These are phyloP conservation scores for Garrulus glandarius DNA, from an alignment of 2,797 vertebrate genomes.

Conservation along the genomic window DNA sequence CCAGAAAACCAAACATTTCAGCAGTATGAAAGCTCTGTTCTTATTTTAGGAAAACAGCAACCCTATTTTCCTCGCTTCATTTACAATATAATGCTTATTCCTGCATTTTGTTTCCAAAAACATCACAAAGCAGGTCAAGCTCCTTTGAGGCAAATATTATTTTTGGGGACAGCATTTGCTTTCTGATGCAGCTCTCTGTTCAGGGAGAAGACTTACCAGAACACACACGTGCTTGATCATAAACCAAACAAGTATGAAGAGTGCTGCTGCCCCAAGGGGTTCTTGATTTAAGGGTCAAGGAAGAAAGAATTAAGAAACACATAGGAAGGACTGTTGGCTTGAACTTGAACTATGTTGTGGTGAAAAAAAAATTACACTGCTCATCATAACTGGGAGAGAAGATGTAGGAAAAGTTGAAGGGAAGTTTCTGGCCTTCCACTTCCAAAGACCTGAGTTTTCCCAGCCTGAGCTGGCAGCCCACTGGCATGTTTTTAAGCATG, in stretches of 20 bases:
- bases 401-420: background rate
- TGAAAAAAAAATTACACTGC: background rate
- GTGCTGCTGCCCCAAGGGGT: background rate
- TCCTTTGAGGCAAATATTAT: slow-evolving; percentile 17
- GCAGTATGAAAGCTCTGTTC: background rate
- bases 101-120: slow-evolving; percentile 11
- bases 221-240: fast-evolving
- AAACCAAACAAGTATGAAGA: background rate
- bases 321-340: background rate
- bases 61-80: background rate
- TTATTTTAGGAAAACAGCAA: background rate
- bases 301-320: background rate
- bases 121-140: background rate
- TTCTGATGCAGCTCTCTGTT: background rate
- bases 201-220: background rate
- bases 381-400: background rate
- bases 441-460: background rate
- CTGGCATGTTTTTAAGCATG: background rate
- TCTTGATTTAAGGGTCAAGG: background rate
- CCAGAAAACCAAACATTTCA: background rate
- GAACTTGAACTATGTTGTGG: background rate
- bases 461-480: background rate
- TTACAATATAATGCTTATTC: background rate
- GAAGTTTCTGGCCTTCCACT: background rate
- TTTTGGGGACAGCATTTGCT: background rate